phyloP scores from a whole-genome alignment of 2,888 invertebrate genomes.

The Tetragonisca angustula region DNA sequence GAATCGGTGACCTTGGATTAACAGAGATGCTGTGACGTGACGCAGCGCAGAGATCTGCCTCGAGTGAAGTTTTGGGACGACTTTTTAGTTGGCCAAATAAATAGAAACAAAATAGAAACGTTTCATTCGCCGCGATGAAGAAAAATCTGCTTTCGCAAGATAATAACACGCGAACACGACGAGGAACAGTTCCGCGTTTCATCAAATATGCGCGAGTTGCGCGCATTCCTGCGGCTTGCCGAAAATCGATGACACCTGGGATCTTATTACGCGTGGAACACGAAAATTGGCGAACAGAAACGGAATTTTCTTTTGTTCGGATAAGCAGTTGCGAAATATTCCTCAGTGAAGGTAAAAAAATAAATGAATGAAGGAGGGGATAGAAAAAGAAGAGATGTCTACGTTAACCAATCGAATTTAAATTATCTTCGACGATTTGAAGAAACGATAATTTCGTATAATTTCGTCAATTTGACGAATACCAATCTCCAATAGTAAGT shows the following conservation, averaged over 20 bases:
- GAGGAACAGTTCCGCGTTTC: background rate
- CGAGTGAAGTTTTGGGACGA: background rate
- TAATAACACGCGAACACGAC: background rate
- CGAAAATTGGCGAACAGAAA: slow-evolving; percentile 5
- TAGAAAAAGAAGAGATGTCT: no score
- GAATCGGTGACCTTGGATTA: slow-evolving; percentile 1
- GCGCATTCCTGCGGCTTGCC: slow-evolving; percentile 39
- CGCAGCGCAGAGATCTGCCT: background rate
- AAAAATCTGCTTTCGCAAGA: background rate
- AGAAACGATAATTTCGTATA: no score
- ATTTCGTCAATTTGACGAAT: no score
- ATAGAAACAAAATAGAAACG: background rate
- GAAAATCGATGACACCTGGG: slow-evolving; percentile 22
- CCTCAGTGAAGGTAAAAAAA: slow-evolving; percentile 1
- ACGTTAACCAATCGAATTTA: no score
- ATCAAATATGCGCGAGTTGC: slow-evolving; percentile 21
- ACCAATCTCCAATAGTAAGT: no score
- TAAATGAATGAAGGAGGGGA: no score
- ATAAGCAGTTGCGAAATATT: slow-evolving; percentile 28
- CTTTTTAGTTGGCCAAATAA: background rate
- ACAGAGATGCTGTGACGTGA: background rate
- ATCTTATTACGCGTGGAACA: slow-evolving; percentile 46
- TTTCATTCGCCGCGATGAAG: background rate
- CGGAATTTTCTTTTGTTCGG: background rate
- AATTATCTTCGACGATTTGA: no score